Percentiles rank a stretch among this genome's conserved stretches.
Evolutionary conservation across 2,113 vertebrate genomes (phyloP).

Genomic region (Perognathus longimembris): DNA sequence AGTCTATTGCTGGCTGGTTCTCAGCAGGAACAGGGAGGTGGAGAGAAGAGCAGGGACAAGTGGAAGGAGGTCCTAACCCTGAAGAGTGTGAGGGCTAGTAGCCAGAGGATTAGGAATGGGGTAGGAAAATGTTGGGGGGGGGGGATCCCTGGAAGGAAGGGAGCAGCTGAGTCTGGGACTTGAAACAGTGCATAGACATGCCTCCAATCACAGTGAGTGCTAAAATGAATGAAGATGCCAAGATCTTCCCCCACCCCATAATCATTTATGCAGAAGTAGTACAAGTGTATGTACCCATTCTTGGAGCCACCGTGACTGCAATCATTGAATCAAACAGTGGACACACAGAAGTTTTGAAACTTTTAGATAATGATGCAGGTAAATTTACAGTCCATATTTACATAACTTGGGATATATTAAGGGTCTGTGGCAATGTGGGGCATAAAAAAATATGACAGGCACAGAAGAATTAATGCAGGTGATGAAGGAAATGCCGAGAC

Average conservation of each 20-base stretch:
- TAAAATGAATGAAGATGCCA: conserved; percentile 76
- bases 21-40: no score
- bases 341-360: conserved; percentile 50
- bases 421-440: background rate
- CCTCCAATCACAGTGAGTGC: conserved; percentile 80
- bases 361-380: conserved; percentile 88
- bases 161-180: no score
- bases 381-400: conserved; percentile 34
- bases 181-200: no score
- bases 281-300: conserved; percentile 84
- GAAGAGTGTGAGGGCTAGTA: no score
- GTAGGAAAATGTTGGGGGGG: no score
- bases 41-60: no score
- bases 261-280: conserved; percentile 85
- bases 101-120: no score
- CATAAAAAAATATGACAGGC: background rate
- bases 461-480: background rate
- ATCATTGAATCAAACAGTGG: conserved; percentile 78
- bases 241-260: conserved; percentile 78
- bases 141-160: no score
- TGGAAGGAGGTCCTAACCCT: no score
- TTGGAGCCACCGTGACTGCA: conserved; percentile 85
- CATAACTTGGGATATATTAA: background rate
- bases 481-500: background rate
- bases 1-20: no score